Conservation (phyloP, 2,888 invertebrate genomes). For the Gastracanthus pulcherrimus region DNA sequence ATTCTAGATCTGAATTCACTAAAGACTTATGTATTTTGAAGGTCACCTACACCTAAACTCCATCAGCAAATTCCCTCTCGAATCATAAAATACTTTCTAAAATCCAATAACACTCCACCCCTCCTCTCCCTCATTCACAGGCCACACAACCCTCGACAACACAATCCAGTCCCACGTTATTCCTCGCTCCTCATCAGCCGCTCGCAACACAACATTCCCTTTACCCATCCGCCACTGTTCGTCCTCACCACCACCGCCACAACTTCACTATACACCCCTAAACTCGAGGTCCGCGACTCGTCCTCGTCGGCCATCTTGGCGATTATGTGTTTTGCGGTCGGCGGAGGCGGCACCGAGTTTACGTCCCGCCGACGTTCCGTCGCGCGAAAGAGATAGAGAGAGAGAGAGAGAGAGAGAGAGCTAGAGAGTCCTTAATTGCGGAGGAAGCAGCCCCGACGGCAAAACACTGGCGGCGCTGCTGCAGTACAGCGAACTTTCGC, state of each 20-base stretch:
- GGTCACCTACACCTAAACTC: too few species aligned
- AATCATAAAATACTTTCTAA: too few species aligned
- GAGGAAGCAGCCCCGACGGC: not conserved
- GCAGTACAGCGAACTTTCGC: constrained; percentile 6
- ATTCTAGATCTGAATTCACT: too few species aligned
- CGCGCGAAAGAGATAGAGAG: too few species aligned
- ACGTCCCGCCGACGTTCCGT: constrained; percentile 10
- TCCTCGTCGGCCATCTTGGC: constrained; percentile 49
- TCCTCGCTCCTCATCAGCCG: not conserved
- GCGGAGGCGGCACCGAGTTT: constrained; percentile 1
- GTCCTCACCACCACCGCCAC: not conserved
- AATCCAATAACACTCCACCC: too few species aligned
- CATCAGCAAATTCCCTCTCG: too few species aligned
- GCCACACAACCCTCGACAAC: too few species aligned
- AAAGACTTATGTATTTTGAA: too few species aligned
- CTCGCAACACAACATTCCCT: not conserved
- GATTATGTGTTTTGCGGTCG: constrained; percentile 55
- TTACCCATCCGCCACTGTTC: not conserved
- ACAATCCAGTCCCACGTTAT: not conserved
- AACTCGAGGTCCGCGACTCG: too few species aligned
- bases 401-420: not conserved
- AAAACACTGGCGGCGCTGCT: constrained; percentile 29
- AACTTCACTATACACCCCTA: not conserved
- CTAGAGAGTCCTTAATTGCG: constrained; percentile 51
- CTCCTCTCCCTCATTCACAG: too few species aligned